Base-by-base conservation (phyloP, 23 tunicate species). In the Aplidium turbinatum region DNA sequence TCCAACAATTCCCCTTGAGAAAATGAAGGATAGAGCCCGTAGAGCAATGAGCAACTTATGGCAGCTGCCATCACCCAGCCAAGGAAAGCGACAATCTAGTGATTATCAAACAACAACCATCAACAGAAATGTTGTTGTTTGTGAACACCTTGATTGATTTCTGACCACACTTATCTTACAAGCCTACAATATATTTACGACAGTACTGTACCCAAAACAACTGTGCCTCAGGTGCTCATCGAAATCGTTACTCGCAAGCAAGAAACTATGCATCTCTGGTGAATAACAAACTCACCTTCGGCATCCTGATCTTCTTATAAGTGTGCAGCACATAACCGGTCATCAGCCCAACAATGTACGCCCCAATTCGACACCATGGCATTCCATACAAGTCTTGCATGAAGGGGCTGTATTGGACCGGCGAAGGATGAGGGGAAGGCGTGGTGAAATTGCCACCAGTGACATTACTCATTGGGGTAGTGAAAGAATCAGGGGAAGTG, bases 321-420 rank as follows among this genome's bases (percentile, higher is more conserved):
- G 63, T 78, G 33, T 81, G 57, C 25, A 88, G 62, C 3, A 81
- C 23, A 46, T 81, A 88, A 18, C 96, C 96, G 18, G 96, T 88
- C 23, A 88, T 45, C 53, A 88, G 47, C 13, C 96, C 96, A 38
- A 88, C 85, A 24, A 82, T 24, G 45, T 88, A 88, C 33, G 85
- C 96, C 6, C 87, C 87, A 19, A 88, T 81, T 16, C 96, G 47
- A 45, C 80, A 70, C 87, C 87, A 88, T 19, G 96, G 96, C 65
- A 82, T 88, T 20, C 72, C 48, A 57, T 88, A 88, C 21, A 81
- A 34, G 66, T 88, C 96, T 22, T 34, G 16, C 6, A 82, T 24
- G 53, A 72, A 82, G 11, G 20, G 38, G 63, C 73, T 73, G 87
- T 72, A 69, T n/a, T 33, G 7, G 68, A 6, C 7, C 7, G 62